These are phyloP conservation scores for Pheosia tremula DNA, from an alignment of 2,888 invertebrate genomes.

Conservation along the genomic window DNA sequence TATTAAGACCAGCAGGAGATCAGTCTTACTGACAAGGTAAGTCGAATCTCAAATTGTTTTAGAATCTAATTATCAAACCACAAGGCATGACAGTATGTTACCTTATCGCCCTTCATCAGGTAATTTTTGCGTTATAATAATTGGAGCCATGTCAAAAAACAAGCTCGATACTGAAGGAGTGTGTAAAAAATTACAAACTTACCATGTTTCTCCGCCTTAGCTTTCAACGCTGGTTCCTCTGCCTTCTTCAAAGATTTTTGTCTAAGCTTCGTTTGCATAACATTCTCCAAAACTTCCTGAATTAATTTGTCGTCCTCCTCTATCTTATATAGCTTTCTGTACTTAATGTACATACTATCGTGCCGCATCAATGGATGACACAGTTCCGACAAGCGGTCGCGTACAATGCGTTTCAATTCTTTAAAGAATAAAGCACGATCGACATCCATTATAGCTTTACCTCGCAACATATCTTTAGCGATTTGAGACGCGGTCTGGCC, in stretches of 20 bases:
- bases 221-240: too few relatives aligned
- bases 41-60: too few relatives aligned
- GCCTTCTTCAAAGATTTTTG: not conserved
- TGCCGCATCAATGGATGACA: not conserved
- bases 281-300: constrained; percentile 10
- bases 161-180: too few relatives aligned
- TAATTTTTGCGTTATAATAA: too few relatives aligned
- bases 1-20: too few relatives aligned
- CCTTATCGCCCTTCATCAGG: too few relatives aligned
- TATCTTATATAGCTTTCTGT: constrained; percentile 9
- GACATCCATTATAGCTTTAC: not conserved
- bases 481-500: not conserved
- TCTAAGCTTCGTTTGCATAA: not conserved
- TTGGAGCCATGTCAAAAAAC: too few relatives aligned
- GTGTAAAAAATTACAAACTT: too few relatives aligned
- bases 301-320: constrained; percentile 11
- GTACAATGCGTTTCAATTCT: not conserved
- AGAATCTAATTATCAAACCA: too few relatives aligned
- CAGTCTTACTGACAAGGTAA: too few relatives aligned
- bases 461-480: not conserved
- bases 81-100: too few relatives aligned
- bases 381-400: not conserved
- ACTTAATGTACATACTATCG: constrained; percentile 1
- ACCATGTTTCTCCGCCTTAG: not conserved
- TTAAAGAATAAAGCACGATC: not conserved